Evolutionary conservation across 2,797 vertebrate genomes (phyloP).

Genomic region (Odontamblyopus lacepedii): DNA sequence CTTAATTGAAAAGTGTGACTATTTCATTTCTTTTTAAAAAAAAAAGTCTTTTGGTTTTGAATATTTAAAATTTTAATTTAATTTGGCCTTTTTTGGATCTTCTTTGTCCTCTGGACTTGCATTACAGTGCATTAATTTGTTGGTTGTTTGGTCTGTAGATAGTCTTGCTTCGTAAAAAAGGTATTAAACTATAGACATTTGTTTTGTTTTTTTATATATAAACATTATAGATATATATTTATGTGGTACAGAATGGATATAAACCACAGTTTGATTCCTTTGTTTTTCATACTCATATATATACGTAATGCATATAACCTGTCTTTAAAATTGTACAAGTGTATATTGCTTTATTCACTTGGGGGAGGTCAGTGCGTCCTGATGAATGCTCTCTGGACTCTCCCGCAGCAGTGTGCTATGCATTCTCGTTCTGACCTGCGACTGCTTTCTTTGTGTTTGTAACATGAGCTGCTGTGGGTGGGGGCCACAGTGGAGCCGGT

Average conservation of each 20-base stretch:
- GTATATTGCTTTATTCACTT: constrained; percentile 94
- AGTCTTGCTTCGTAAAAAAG: constrained; percentile 87
- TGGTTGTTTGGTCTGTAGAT: constrained; percentile 96
- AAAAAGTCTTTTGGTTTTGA: constrained; percentile 76
- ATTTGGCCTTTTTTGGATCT: constrained; percentile 79
- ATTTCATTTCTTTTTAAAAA: constrained; percentile 63
- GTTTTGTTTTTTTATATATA: constrained; percentile 82
- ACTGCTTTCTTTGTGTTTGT: constrained; percentile 80
- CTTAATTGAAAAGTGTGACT: constrained; percentile 86
- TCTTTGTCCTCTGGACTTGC: constrained; percentile 66
- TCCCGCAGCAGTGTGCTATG: constrained; percentile 96
- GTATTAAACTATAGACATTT: constrained; percentile 88
- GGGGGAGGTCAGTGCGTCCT: constrained; percentile 85
- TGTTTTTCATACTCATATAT: constrained; percentile 84
- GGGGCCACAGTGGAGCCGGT: constrained; percentile 67
- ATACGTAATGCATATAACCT: constrained; percentile 93
- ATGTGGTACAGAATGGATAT: constrained; percentile 94
- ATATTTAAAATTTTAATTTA: constrained; percentile 78
- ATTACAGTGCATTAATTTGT: constrained; percentile 93
- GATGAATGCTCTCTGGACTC: constrained; percentile 82
- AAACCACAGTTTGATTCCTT: constrained; percentile 91
- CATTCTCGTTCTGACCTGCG: constrained; percentile 90
- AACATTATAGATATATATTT: constrained; percentile 88
- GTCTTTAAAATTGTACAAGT: constrained; percentile 84
- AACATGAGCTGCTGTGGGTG: constrained; percentile 88